These are phyloP conservation scores for Chrosomus eos DNA, from an alignment of 2,797 vertebrate species.

Conservation along the genomic window DNA sequence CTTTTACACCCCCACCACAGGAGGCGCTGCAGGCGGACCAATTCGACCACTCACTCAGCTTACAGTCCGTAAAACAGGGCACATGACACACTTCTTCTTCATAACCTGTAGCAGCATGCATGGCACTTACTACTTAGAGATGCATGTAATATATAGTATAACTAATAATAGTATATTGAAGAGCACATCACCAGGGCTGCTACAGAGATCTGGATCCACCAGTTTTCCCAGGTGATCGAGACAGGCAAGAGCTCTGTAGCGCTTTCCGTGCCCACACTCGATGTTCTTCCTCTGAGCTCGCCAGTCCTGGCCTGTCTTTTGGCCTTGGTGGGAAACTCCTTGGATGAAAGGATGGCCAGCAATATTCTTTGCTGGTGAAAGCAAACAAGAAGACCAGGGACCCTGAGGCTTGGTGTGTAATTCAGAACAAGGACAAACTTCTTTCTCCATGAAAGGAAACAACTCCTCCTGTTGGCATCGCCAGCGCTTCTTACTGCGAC, in stretches of 20 bases:
- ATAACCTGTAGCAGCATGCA: slow-evolving; percentile 74
- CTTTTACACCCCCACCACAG: slow-evolving; percentile 83
- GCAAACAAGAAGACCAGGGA: slow-evolving; percentile 84
- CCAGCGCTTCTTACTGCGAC: slow-evolving; percentile 85
- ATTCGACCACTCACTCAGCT: slow-evolving; percentile 84
- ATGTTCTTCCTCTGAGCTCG: slow-evolving; percentile 52
- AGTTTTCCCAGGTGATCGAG: slow-evolving; percentile 75
- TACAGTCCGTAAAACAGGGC: slow-evolving; percentile 86
- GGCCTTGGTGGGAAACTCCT: slow-evolving; percentile 28
- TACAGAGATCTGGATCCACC: slow-evolving; percentile 76
- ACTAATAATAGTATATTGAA: not conserved
- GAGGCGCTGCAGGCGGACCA: slow-evolving; percentile 85
- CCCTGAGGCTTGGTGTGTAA: slow-evolving; percentile 77
- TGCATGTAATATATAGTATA: not conserved
- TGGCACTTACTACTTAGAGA: not conserved
- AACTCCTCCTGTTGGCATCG: slow-evolving; percentile 79
- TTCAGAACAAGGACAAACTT: slow-evolving; percentile 78
- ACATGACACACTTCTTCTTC: slow-evolving; percentile 79
- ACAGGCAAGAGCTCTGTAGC: slow-evolving; percentile 78
- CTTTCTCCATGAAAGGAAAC: slow-evolving; percentile 79
- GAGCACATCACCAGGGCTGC: slow-evolving; percentile 76
- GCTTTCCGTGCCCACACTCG: slow-evolving; percentile 79
- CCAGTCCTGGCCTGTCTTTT: slow-evolving; percentile 54
- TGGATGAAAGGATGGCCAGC: slow-evolving; percentile 50
- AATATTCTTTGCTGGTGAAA: slow-evolving; percentile 61